These are phyloP conservation scores for Caenorhabditis sp. DNA, from an alignment of 2,888 invertebrate genomes.

Conservation along the genomic window DNA sequence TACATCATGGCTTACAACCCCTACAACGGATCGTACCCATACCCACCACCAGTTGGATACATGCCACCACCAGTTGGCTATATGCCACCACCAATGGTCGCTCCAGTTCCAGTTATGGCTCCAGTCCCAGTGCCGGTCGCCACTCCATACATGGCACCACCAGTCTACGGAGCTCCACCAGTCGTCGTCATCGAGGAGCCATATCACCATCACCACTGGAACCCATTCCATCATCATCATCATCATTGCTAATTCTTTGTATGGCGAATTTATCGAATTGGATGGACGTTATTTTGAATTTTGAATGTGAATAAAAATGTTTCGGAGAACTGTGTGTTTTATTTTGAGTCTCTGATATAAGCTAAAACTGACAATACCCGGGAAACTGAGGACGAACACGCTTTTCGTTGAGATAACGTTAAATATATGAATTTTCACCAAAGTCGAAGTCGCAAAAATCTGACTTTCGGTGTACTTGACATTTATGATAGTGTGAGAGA, in stretches of 20 bases:
- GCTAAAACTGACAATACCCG: too few relatives aligned
- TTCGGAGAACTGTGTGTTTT: too few relatives aligned
- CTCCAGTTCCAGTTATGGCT: conserved; percentile 57
- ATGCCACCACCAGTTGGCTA: conserved; percentile 57
- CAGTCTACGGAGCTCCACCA: conserved; percentile 52
- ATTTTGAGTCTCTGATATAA: too few relatives aligned
- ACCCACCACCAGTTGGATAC: conserved; percentile 59
- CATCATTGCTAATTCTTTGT: conserved; percentile 53
- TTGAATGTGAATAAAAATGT: too few relatives aligned
- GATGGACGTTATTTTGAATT: not conserved
- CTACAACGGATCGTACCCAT: conserved; percentile 60
- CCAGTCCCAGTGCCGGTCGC: conserved; percentile 49
- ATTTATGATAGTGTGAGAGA: too few relatives aligned
- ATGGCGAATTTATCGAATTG: not conserved
- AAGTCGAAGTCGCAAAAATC: too few relatives aligned
- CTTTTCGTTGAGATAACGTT: too few relatives aligned
- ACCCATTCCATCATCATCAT: conserved; percentile 66
- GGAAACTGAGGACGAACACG: too few relatives aligned
- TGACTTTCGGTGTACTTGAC: too few relatives aligned
- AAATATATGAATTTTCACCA: too few relatives aligned
- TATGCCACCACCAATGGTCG: conserved; percentile 47
- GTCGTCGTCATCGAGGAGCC: conserved; percentile 65
- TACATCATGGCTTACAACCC: conserved; percentile 65
- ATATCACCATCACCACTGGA: conserved; percentile 65
- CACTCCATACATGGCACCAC: conserved; percentile 46